Evolutionary conservation across 2,797 vertebrate species (phyloP).

Genomic region (Sparus aurata): DNA sequence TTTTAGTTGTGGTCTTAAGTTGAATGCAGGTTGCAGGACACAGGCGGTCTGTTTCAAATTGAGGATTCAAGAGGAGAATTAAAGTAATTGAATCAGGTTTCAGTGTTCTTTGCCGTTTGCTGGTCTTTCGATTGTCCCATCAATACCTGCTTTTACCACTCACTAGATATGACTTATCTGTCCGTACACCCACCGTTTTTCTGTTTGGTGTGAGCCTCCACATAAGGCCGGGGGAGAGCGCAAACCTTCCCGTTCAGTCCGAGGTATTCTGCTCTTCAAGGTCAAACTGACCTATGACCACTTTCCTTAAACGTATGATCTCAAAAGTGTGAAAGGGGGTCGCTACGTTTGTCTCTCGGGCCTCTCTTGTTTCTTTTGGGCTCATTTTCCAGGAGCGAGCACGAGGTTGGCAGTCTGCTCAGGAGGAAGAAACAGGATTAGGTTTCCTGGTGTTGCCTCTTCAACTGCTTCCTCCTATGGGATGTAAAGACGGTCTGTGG

Average conservation of each 20-base stretch:
- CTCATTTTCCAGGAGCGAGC: slow-evolving; percentile 10
- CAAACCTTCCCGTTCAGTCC: slow-evolving; percentile 3
- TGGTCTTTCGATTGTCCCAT: slow-evolving; percentile 25
- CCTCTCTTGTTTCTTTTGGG: slow-evolving; percentile 28
- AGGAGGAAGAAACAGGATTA: slow-evolving; percentile 25
- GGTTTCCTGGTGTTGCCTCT: slow-evolving; percentile 71
- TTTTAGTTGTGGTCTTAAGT: slow-evolving; percentile 22
- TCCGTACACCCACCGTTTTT: slow-evolving; percentile 5
- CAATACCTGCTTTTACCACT: slow-evolving; percentile 2
- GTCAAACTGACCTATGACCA: slow-evolving; percentile 25
- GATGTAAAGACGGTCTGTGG: slow-evolving; percentile 47
- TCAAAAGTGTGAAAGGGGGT: slow-evolving; percentile 13
- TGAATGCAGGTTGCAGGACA: slow-evolving; percentile 19
- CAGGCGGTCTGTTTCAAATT: slow-evolving; percentile 1
- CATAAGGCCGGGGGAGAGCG: not conserved
- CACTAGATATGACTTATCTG: not conserved
- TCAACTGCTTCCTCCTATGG: slow-evolving; percentile 60
- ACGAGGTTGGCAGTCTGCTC: slow-evolving; percentile 21
- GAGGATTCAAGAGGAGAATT: slow-evolving; percentile 7
- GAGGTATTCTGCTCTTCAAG: slow-evolving; percentile 12
- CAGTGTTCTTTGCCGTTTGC: slow-evolving; percentile 11
- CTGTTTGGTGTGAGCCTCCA: slow-evolving; percentile 12
- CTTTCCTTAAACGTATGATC: slow-evolving; percentile 31
- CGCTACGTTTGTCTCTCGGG: not conserved
- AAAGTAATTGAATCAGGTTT: slow-evolving; percentile 1